phyloP scores from a whole-genome alignment of 2,113 vertebrate genomes.

The Clarias macrocephalus region DNA sequence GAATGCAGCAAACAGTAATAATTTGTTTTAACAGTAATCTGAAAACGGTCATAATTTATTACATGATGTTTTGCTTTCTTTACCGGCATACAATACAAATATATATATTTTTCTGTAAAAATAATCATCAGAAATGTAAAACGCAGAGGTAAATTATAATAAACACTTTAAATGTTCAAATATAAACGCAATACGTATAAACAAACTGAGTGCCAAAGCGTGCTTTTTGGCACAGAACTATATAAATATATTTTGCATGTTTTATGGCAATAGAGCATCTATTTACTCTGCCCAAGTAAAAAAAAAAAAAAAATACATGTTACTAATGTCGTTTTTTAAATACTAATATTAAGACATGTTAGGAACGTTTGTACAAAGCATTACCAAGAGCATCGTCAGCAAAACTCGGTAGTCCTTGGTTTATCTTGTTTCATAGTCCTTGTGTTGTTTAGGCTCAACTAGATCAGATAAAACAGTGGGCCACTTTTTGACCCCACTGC shows the following conservation, averaged over 20 bases:
- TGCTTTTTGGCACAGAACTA: background rate
- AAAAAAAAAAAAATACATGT: background rate
- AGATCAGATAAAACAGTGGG: background rate
- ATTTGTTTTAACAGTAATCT: background rate
- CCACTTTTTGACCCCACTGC: background rate
- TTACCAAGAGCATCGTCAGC: background rate
- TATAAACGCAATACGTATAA: background rate
- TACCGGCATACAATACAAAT: background rate
- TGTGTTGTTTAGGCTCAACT: background rate
- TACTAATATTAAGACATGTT: background rate
- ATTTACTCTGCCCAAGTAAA: background rate
- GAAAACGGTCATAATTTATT: background rate
- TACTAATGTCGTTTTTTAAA: background rate
- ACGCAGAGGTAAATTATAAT: background rate
- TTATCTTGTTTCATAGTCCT: background rate
- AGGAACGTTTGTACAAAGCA: background rate
- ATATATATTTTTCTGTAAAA: background rate
- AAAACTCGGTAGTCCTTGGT: background rate
- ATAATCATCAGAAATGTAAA: background rate
- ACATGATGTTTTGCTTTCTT: background rate
- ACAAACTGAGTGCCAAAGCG: background rate
- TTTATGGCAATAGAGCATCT: background rate
- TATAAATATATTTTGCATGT: background rate
- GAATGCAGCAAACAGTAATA: background rate
- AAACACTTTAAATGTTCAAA: no score